A percentile compares a stretch with the other conserved stretches of the same genome.
Conservation (phyloP, 2,113 vertebrate species). For the Seriola dumerili region DNA sequence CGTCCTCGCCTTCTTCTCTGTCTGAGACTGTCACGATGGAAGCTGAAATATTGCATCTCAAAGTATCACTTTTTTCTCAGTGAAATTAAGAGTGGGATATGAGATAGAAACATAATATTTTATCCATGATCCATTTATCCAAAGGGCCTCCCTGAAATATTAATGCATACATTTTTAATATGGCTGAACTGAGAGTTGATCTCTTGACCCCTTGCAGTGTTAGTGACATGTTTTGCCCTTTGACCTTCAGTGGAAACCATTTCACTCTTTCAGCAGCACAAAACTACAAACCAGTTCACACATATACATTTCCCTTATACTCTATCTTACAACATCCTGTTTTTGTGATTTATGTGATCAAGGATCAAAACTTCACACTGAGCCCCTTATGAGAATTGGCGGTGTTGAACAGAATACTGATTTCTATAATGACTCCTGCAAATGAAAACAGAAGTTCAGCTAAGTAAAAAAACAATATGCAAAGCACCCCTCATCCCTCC, state of each 20-base stretch:
- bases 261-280: constrained; percentile 1
- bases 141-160: constrained; percentile 19
- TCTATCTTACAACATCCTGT: neutral
- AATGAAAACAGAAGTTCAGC: constrained; percentile 53
- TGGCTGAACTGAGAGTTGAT: neutral
- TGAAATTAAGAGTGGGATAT: constrained; percentile 40
- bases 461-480: constrained; percentile 42
- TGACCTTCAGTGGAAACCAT: constrained; percentile 7
- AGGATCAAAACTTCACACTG: constrained; percentile 32
- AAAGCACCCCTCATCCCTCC: constrained; percentile 38
- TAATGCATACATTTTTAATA: constrained; percentile 33
- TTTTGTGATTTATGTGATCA: constrained; percentile 46
- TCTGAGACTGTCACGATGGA: constrained; percentile 48
- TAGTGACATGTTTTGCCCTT: constrained; percentile 1
- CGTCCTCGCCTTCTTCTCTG: constrained; percentile 48
- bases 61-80: constrained; percentile 39
- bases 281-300: neutral
- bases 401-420: constrained; percentile 46
- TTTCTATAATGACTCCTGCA: constrained; percentile 39
- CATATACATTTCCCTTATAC: neutral
- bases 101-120: constrained; percentile 37
- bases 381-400: constrained; percentile 24
- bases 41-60: constrained; percentile 57
- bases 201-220: neutral
- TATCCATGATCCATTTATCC: neutral